Base-by-base conservation (phyloP, 92 coral and sea anemone species). In the Ricordea florida region DNA sequence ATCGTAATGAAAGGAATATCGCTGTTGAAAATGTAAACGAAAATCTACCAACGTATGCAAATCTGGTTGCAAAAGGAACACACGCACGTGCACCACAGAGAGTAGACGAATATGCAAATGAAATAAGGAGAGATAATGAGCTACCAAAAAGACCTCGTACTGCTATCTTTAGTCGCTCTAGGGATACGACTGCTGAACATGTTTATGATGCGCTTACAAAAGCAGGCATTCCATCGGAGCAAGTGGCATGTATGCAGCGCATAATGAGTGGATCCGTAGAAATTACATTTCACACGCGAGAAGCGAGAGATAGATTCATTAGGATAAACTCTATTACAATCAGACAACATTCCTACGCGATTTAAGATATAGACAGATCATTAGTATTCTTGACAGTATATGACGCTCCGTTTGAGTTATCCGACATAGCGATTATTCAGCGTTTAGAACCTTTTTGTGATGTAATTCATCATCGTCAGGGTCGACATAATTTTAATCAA, bases 361-460 rank as follows among this genome's bases (percentile, higher is more conserved):
- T 24, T 6, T 10, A 56, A 18, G 64, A 56, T 18, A 17, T 26
- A 4, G 52, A 52, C 23, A 5, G 51, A 0, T 43, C 50, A 15
- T 1, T 69, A 13, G 31, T 46, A 25, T 52, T 31, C 8, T 10
- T 36, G 1, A 70, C 32, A 0, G 14, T 74, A 13, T 63, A 18
- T n/a, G 72, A 65, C 8, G 72, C 72, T 0, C 52, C 55, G 0
- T 40, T n/a, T 10, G 76, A 69, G 14, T 48, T 69, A 0, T 16
- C 63, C 0, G 76, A 69, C 8, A 14, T 5, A 4, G 63, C 63
- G 3, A 28, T 69, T 0, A 50, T 28, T 0, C 21, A 17, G 11
- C 44, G 62, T 0, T 13, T 69, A 11, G 29, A 2, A 0, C 61
- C 32, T 7, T 69, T 1, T 13, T 38, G 36, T 4, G 8, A 26